phyloP scores from a whole-genome alignment of 1,140 invertebrate genomes.

The Zaprionus capensis region DNA sequence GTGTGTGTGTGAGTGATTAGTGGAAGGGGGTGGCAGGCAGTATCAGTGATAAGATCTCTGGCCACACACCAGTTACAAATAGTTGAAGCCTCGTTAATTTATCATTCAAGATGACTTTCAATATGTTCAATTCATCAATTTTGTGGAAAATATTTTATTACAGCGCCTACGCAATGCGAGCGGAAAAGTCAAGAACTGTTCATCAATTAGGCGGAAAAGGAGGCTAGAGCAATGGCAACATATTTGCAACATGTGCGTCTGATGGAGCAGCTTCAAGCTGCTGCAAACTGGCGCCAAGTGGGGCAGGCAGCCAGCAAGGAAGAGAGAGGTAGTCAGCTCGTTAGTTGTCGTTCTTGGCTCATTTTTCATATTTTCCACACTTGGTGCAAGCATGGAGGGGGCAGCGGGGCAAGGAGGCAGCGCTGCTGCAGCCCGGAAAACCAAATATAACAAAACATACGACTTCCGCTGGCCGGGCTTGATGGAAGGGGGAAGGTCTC shows the following conservation, averaged over 20 bases:
- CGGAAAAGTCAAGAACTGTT: slow-evolving; percentile 32
- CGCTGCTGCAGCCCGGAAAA: slow-evolving; percentile 44
- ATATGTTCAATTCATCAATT: slow-evolving; percentile 73
- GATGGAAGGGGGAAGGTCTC: background rate
- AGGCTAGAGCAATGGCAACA: background rate
- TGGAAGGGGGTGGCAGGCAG: background rate
- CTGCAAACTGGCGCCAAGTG: slow-evolving; percentile 45
- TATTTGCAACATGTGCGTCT: slow-evolving; percentile 66
- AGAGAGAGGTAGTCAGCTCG: slow-evolving; percentile 23
- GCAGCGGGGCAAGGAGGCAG: background rate
- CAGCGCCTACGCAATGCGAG: slow-evolving; percentile 33
- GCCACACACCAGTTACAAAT: slow-evolving; percentile 14
- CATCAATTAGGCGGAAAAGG: slow-evolving; percentile 63
- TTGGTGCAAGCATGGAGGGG: slow-evolving; percentile 15
- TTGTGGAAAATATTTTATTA: slow-evolving; percentile 36
- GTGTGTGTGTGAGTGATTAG: slow-evolving; percentile 41
- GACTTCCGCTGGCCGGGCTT: slow-evolving; percentile 67
- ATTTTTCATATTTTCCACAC: slow-evolving; percentile 80
- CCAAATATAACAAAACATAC: slow-evolving; percentile 72
- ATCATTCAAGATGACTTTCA: slow-evolving; percentile 69
- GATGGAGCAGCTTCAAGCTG: slow-evolving; percentile 42
- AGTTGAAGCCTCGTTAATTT: slow-evolving; percentile 43
- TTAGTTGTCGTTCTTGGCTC: slow-evolving; percentile 53
- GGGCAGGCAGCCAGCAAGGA: background rate
- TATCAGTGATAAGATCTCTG: slow-evolving; percentile 25